A percentile compares a stretch with the other conserved stretches of the same genome.
phyloP scores from a whole-genome alignment of 2,113 vertebrate genomes.

The Corydoras sp. region DNA sequence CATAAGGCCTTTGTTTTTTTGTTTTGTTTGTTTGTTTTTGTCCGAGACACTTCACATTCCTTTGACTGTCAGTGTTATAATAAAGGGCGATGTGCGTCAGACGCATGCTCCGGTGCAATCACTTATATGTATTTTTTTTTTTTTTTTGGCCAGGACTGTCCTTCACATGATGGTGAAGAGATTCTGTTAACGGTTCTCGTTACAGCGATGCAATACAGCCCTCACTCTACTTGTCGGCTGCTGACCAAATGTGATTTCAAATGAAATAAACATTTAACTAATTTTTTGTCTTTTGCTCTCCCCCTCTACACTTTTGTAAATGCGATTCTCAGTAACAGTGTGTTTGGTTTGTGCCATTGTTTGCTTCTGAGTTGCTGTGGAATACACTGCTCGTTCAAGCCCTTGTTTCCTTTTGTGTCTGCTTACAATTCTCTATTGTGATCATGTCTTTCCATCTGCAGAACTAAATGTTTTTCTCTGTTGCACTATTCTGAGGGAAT shows the following conservation, averaged over 20 bases:
- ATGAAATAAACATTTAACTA: slow-evolving; percentile 37
- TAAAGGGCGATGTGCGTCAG: slow-evolving; percentile 26
- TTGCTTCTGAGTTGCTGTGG: no score
- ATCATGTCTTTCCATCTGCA: no score
- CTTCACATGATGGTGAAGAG: slow-evolving; percentile 20
- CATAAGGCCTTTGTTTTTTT: slow-evolving; percentile 14
- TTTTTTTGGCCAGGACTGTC: background rate
- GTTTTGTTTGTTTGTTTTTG: background rate
- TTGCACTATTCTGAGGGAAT: no score
- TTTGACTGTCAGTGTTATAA: slow-evolving; percentile 40
- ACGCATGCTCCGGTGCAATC: slow-evolving; percentile 44
- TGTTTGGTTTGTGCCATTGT: no score
- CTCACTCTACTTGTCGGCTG: slow-evolving; percentile 35
- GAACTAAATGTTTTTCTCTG: no score
- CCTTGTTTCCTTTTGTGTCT: no score
- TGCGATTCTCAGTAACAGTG: no score
- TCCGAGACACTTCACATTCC: slow-evolving; percentile 27
- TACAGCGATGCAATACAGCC: slow-evolving; percentile 36
- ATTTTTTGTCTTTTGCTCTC: no score
- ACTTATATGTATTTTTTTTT: background rate
- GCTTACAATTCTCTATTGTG: no score
- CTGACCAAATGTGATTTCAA: slow-evolving; percentile 43
- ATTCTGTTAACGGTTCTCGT: slow-evolving; percentile 26
- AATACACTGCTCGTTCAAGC: no score
- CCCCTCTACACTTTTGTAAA: no score